Base-by-base conservation (phyloP, 2,888 invertebrate species). In the Agonopterix alstromeriana region DNA sequence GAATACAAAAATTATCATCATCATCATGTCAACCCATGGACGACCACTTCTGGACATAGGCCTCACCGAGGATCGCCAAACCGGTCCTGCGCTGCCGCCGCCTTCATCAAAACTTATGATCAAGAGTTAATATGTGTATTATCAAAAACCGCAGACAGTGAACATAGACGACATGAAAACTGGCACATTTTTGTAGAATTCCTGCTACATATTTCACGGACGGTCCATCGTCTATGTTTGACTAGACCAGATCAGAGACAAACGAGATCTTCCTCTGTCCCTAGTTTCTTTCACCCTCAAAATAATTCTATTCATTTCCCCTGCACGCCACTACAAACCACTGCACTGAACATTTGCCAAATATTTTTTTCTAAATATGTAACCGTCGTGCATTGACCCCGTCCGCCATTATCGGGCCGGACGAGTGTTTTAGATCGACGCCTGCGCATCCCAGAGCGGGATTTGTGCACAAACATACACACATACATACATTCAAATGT, bases 351-450 rank as follows among this genome's bases (percentile, higher is more conserved):
- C 83, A 82, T 84, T 87, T 87, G 87, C 86, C 86, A 88, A 87
- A 86, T 85, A 85, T 87, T 88, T 88, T 87, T 88, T 88, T 87
- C 88, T 88, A 87, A 88, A 88, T 87, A 87, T 87, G 88, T 83
- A 82, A 79, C 27, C 81, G 65, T 55, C 59, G 77, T 67, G 61
- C 84, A 60, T 67, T 70, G 68, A 81, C 75, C 86, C 66, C 71
- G 67, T 61, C 77, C 69, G 78, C 79, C 83, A 83, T 82, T 85
- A 86, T 84, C 85, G 82, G 27, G 70, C 69, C 77, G 77, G 78
- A 71, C 76, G 78, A 73, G 7, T 27, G 76, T 81, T 79, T 83
- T 85, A 85, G 86, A 85, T 77, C 80, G 77, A 67, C 75, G 77
- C 77, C 50, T 46, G 67, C 73, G 77, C 74, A 70, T 57, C 60